Base-by-base conservation (phyloP, 2,797 vertebrate genomes). In the Brotula barbata region DNA sequence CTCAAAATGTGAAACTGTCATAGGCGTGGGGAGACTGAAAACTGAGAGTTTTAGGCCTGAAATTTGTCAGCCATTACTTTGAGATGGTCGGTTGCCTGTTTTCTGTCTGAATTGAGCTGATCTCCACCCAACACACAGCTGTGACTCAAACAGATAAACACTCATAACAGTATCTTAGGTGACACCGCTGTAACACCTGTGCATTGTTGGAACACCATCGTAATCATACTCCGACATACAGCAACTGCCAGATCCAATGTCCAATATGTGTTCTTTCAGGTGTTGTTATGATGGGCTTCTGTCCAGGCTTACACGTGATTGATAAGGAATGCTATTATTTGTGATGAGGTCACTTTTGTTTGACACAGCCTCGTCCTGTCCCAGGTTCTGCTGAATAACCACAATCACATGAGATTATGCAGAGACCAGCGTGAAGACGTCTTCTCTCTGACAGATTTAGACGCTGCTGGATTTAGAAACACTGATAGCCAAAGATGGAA, bases 91-190 rank as follows among this genome's bases (percentile, higher is more conserved):
- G 21, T 1, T 34, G 13, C 62, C 39, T 84, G 25, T 28, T 4
- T 48, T 72, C 68, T 61, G 56, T 80, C 60, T 86, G 75, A 80
- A 63, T 81, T 58, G 78, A 75, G 64, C 34, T 6, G 52, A 37
- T 64, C 82, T 51, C 81, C 83, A 73, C 82, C 82, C 13, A 52
- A 22, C 71, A 22, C 40, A 2, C 25, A 37, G 36, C 40, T 46
- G 41, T 82, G 79, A 86, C 68, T 83, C 77, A 77, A 28, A 34
- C 6, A 73, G 62, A 82, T 53, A 45, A 11, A 68, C 55, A 87
- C 70, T 84, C 78, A 82, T 73, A 80, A 41, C 48, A 74, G 77
- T 66, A 73, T n/a, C n/a, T n/a, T n/a, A n/a, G n/a, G n/a, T n/a
- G n/a, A n/a, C n/a, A n/a, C n/a, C n/a, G n/a, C n/a, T n/a, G n/a